Evolutionary conservation across 2,113 vertebrate genomes (phyloP).

Genomic region (Symphodus melops): DNA sequence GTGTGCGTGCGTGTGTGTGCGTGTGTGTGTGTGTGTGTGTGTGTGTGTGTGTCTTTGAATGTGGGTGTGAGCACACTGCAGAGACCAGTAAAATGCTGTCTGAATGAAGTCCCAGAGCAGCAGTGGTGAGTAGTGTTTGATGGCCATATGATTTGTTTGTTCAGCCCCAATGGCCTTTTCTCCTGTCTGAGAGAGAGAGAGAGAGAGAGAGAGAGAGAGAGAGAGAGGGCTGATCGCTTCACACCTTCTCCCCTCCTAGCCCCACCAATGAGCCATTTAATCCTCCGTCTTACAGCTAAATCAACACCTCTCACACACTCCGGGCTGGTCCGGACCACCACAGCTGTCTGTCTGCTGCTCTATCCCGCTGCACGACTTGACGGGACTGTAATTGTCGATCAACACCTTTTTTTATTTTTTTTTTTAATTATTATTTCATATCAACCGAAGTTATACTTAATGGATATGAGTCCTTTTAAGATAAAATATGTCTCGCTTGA

Average conservation of each 20-base stretch:
- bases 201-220: conserved; percentile 36
- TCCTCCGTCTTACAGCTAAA: conserved; percentile 86
- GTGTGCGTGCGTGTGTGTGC: conserved; percentile 31
- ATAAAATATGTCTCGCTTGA: background rate
- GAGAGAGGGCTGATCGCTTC: conserved; percentile 84
- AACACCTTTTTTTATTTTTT: background rate
- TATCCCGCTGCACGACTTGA: conserved; percentile 20
- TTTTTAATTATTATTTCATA: background rate
- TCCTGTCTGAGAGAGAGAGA: conserved; percentile 74
- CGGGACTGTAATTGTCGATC: conserved; percentile 4
- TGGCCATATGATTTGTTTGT: conserved; percentile 93
- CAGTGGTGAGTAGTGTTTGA: conserved; percentile 87
- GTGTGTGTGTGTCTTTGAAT: conserved; percentile 47
- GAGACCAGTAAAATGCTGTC: conserved; percentile 81
- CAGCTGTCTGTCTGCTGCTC: conserved; percentile 48
- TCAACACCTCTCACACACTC: conserved; percentile 83
- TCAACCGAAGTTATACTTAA: background rate
- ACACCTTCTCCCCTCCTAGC: conserved; percentile 88
- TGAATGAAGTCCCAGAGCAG: conserved; percentile 84
- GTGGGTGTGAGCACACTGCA: conserved; percentile 63
- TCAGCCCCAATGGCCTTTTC: conserved; percentile 89
- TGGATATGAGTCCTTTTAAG: background rate
- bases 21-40: too few relatives aligned
- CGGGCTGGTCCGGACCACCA: conserved; percentile 56
- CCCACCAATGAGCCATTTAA: conserved; percentile 96